Evolutionary conservation across 2,113 vertebrate genomes (phyloP).

Genomic region (Ancistrus triradiatus): DNA sequence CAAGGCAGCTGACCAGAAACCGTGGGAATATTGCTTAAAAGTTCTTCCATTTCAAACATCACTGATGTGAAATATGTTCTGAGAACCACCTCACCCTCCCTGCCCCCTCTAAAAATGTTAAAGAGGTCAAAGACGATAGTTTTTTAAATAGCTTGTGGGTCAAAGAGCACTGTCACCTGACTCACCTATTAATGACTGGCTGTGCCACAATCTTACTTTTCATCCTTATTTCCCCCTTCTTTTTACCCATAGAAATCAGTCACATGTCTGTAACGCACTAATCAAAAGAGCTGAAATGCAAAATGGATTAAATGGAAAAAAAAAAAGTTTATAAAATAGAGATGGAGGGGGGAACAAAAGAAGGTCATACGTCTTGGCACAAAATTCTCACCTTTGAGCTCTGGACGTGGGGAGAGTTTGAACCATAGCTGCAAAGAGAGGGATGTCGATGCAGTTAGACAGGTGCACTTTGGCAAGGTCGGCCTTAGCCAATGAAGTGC

Average conservation of each 20-base stretch:
- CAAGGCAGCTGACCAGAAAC: too few relatives aligned
- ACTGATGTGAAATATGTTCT: too few relatives aligned
- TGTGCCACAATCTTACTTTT: constrained; percentile 28
- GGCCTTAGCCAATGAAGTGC: constrained; percentile 63
- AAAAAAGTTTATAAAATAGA: too few relatives aligned
- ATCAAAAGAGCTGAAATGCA: too few relatives aligned
- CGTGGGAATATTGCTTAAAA: too few relatives aligned
- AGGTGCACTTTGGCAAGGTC: constrained; percentile 65
- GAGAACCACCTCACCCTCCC: too few relatives aligned
- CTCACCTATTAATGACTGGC: constrained; percentile 1
- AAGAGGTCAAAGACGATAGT: constrained; percentile 2
- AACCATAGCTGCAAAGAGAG: too few relatives aligned
- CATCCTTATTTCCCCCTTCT: constrained; percentile 37
- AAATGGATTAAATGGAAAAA: too few relatives aligned
- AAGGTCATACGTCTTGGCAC: background rate
- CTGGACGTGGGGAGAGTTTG: constrained; percentile 53
- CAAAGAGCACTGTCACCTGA: constrained; percentile 2
- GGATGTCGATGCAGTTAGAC: constrained; percentile 61
- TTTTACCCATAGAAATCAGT: too few relatives aligned
- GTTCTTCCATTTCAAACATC: too few relatives aligned
- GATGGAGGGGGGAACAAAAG: background rate
- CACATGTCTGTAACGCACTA: too few relatives aligned
- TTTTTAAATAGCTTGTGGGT: too few relatives aligned
- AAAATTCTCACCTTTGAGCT: background rate
- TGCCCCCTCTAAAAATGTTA: background rate